Evolutionary conservation across 2,113 vertebrate genomes (phyloP).

Genomic region (Syngnathus typhle): DNA sequence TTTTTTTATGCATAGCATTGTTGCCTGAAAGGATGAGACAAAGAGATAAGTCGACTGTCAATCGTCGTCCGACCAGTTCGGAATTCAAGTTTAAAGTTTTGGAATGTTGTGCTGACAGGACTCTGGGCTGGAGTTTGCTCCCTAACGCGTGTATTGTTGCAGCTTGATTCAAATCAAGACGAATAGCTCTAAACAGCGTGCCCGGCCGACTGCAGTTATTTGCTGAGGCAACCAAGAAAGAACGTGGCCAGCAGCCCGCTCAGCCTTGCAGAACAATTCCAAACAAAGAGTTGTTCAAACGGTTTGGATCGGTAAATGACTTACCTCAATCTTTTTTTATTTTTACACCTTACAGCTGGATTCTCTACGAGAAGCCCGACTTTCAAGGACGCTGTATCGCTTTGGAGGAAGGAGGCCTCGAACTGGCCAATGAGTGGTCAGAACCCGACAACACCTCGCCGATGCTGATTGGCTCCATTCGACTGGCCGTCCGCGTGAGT

Average conservation of each 20-base stretch:
- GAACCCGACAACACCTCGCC: conserved; percentile 54
- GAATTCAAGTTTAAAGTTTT: not conserved
- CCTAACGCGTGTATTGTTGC: not conserved
- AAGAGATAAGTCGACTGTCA: not conserved
- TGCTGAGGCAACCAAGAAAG: conserved; percentile 5
- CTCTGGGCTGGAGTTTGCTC: not conserved
- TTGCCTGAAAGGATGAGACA: not conserved
- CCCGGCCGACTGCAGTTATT: not conserved
- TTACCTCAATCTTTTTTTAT: no score
- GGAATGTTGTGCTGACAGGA: not conserved
- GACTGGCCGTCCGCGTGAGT: conserved; percentile 81
- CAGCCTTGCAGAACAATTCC: not conserved
- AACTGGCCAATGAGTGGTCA: conserved; percentile 79
- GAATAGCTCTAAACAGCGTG: not conserved
- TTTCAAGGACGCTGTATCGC: conserved; percentile 83
- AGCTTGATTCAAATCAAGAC: not conserved
- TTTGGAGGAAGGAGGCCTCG: conserved; percentile 81
- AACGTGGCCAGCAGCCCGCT: not conserved
- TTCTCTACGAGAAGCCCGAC: conserved; percentile 86
- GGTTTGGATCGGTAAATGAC: not conserved
- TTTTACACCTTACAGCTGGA: conserved; percentile 73
- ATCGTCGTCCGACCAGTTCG: not conserved
- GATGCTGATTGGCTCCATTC: conserved; percentile 82
- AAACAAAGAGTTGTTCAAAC: not conserved
- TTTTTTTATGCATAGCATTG: not conserved